These are phyloP conservation scores for Drosophila hamatofila DNA, from an alignment of 2,888 invertebrate species.

Conservation along the genomic window DNA sequence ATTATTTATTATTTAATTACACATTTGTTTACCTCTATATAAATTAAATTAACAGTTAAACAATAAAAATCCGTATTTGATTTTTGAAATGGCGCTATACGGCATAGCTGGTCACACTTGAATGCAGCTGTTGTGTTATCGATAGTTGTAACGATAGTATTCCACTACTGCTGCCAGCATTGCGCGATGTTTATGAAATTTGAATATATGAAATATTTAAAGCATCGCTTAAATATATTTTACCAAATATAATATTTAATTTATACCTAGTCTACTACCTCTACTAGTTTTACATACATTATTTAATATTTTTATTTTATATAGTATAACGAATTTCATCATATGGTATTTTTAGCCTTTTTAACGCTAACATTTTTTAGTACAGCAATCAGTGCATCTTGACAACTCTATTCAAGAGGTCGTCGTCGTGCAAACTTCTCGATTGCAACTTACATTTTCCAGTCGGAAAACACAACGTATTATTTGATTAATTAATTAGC, in stretches of 20 bases:
- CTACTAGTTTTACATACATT: background rate
- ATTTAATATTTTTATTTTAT: background rate
- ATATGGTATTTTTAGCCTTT: conserved; percentile 1
- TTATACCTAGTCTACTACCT: too few relatives aligned
- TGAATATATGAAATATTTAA: too few relatives aligned
- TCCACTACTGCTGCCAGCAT: background rate
- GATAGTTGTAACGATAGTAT: conserved; percentile 17
- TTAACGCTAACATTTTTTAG: conserved; percentile 1
- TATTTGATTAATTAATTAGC: conserved; percentile 40
- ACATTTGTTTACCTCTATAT: background rate
- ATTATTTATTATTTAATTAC: conserved; percentile 2
- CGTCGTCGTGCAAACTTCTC: conserved; percentile 37
- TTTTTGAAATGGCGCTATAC: background rate
- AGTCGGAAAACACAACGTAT: conserved; percentile 39
- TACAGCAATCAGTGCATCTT: conserved; percentile 13
- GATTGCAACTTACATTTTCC: conserved; percentile 44
- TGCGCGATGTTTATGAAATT: too few relatives aligned
- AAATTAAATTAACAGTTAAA: background rate
- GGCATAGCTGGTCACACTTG: background rate
- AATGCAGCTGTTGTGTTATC: conserved; percentile 1
- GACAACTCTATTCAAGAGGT: conserved; percentile 36
- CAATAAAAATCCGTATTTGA: background rate
- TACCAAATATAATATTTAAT: too few relatives aligned
- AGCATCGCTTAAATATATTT: background rate
- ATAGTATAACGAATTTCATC: background rate